Conservation (phyloP, 2,888 invertebrate species). For the Laspeyria flexula region DNA sequence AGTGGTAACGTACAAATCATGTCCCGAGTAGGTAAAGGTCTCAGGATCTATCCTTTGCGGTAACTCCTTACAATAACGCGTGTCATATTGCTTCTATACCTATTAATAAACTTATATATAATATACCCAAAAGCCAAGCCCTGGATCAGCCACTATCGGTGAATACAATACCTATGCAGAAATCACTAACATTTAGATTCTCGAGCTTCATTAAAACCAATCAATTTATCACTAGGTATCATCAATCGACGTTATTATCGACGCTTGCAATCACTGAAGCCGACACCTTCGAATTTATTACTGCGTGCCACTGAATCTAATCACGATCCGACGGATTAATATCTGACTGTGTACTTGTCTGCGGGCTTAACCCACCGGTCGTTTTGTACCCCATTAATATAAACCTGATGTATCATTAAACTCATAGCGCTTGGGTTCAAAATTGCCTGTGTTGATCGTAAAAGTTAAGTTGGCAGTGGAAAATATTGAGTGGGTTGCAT, state of each 20-base stretch:
- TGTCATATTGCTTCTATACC: no score
- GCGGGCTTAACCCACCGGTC: constrained; percentile 68
- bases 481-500: constrained; percentile 42
- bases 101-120: no score
- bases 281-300: constrained; percentile 82
- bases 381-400: constrained; percentile 55
- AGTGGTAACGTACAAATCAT: no score
- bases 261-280: constrained; percentile 40
- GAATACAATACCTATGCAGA: no score
- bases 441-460: constrained; percentile 21
- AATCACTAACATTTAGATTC: no score
- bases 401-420: constrained; percentile 26
- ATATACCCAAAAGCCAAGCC: no score
- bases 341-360: constrained; percentile 70
- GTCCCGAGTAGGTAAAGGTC: no score
- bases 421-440: constrained; percentile 27
- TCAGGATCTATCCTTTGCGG: no score
- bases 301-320: constrained; percentile 84
- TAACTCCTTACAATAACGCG: no score
- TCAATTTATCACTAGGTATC: not conserved
- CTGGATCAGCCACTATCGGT: no score
- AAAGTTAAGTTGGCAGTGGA: constrained; percentile 38
- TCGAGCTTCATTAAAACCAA: no score
- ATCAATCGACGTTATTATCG: constrained; percentile 37
- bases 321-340: constrained; percentile 84